Base-by-base conservation (phyloP, 2,797 vertebrate species). In the Aphelocoma californica region DNA sequence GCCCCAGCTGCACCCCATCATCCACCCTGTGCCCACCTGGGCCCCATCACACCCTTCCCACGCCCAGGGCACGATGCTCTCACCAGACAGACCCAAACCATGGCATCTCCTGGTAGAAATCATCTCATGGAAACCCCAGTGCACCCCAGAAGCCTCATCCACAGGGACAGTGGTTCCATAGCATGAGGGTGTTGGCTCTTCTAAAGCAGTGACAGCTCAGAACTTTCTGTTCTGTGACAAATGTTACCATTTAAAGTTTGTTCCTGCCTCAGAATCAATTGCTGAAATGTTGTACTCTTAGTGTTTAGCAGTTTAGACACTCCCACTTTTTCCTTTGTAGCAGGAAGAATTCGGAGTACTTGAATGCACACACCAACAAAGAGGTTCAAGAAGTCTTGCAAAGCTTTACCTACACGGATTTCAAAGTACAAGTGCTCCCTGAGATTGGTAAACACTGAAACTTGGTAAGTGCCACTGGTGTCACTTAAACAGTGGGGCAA, bases 91-190 rank as follows among this genome's bases (percentile, higher is more conserved):
- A 20, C 32, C 61, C 40, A 11, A 13, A 32, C 10, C 0, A 2
- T 1, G 7, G 20, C 15, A 29, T 11, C 5, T 50, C 20, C 51
- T 14, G 34, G 14, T 3, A 9, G 58, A 34, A 28, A 38, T 2
- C 5, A 31, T 5, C 74, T 51, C 29, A 3, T 3, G 58, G 60
- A 48, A 20, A 3, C 14, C 26, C 14, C 15, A 16, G 45, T 1
- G 48, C 14, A 6, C 4, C 20, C 6, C 4, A 47, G 38, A 3
- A 75, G 34, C 7, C 23, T 5, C 50, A 26, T 10, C 21, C 50
- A 6, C 0, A 2, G 58, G 5, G 8, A 48, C 7, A 9, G 58
- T 0, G 4, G 5, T 7, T 7, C 7, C 15, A 4, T 1, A 20
- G 10, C 58, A 9, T 1, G 0, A 0, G 12, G n/a, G 2, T 18